Base-by-base conservation (phyloP, 53 echinoderm and acorn worm genomes). In the Astropecten irregularis region DNA sequence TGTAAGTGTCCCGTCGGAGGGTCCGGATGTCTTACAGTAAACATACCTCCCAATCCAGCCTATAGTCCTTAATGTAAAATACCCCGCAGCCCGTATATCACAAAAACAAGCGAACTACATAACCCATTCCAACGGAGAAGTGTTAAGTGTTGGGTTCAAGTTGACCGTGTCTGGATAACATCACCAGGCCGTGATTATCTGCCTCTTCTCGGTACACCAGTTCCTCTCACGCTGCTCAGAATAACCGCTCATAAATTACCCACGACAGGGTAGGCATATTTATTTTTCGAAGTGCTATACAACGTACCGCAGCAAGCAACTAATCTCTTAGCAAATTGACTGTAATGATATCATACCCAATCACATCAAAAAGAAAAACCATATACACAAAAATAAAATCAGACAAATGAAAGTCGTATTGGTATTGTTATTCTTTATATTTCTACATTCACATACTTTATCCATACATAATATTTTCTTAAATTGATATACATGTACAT, bases 101-200 rank as follows among this genome's bases (percentile, higher is more conserved):
- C n/a, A n/a, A n/a, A n/a, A n/a, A n/a, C n/a, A n/a, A n/a, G n/a
- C n/a, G n/a, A n/a, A n/a, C n/a, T n/a, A n/a, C n/a, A n/a, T n/a
- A n/a, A n/a, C 40, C 57, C 58, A 53, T 76, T 40, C 56, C 76
- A 11, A 35, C 10, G 36, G 40, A 57, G 56, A 76, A 76, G 76
- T 56, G 73, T 76, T 76, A 76, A 76, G 76, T 76, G 76, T 38
- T 4, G 8, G 29, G 76, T 76, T 76, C 76, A 76, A 76, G 76
- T 58, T 13, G 15, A n/a, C 33, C 26, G 13, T 40, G 26, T 28
- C 76, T 76, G 76, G 76, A 2, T 56, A 23, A 15, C 39, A 58
- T 76, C 76, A 56, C 38, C 56, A n/a, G n/a, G n/a, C n/a, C n/a
- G n/a, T n/a, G n/a, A n/a, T n/a, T n/a, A n/a, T n/a, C n/a, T n/a